A percentile compares a stretch with the other conserved stretches of the same genome.
These are phyloP conservation scores for Coregonus ussuriensis DNA, from an alignment of 2,797 vertebrate species.

Conservation along the genomic window DNA sequence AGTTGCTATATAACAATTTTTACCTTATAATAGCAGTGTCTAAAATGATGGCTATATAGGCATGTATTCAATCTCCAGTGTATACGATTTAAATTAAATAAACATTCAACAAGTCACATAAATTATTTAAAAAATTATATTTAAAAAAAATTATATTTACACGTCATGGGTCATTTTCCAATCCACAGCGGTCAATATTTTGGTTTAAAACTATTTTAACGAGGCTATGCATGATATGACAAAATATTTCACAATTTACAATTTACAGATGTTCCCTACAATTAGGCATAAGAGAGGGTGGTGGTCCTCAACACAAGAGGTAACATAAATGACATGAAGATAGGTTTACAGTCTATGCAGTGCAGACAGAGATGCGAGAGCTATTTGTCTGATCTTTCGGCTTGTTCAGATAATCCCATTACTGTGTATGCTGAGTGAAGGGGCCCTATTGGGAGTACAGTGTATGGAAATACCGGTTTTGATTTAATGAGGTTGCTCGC, in stretches of 20 bases:
- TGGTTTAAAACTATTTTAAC: conserved; percentile 63
- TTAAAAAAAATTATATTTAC: conserved; percentile 47
- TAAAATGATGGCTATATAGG: conserved; percentile 44
- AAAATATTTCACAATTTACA: conserved; percentile 75
- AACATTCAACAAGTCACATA: conserved; percentile 77
- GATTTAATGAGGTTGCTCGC: conserved; percentile 92
- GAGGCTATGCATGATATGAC: conserved; percentile 62
- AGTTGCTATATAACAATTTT: conserved; percentile 34
- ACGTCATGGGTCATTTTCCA: conserved; percentile 48
- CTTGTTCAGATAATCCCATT: conserved; percentile 90
- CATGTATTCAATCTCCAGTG: conserved; percentile 64
- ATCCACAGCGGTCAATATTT: conserved; percentile 57
- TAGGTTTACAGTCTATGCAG: conserved; percentile 65
- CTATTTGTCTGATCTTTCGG: conserved; percentile 87
- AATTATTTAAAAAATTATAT: conserved; percentile 55
- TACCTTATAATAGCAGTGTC: conserved; percentile 24
- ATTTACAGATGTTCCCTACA: conserved; percentile 72
- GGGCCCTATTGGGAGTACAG: conserved; percentile 86
- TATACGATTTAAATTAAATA: conserved; percentile 57
- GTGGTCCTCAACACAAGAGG: conserved; percentile 72
- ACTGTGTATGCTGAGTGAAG: conserved; percentile 82
- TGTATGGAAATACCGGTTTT: conserved; percentile 93
- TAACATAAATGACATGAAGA: conserved; percentile 67
- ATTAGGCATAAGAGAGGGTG: conserved; percentile 61
- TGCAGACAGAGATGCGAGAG: conserved; percentile 76